phyloP scores from a whole-genome alignment of 2,888 invertebrate genomes.

The Ariolimax columbianus region DNA sequence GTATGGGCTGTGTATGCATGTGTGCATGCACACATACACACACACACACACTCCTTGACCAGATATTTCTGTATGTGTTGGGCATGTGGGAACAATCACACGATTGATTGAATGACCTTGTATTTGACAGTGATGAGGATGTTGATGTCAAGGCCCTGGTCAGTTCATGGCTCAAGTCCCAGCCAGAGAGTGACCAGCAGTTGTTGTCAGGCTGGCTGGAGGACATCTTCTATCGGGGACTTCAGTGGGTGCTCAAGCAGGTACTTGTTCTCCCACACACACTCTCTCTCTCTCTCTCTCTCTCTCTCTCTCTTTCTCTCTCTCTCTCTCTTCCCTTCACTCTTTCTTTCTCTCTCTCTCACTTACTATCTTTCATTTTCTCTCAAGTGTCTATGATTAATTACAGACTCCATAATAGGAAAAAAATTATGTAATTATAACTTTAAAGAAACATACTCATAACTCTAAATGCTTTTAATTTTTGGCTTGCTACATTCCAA shows the following conservation, averaged over 20 bases:
- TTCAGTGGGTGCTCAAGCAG: slow-evolving; percentile 83
- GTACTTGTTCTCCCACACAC: slow-evolving; percentile 70
- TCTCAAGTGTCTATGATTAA: too few relatives aligned
- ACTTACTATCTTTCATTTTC: too few relatives aligned
- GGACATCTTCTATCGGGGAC: slow-evolving; percentile 83
- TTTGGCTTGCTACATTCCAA: too few relatives aligned
- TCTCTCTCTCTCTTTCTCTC: background rate
- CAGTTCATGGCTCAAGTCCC: slow-evolving; percentile 82
- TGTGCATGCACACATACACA: too few relatives aligned
- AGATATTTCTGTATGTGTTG: background rate
- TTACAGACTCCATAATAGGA: too few relatives aligned
- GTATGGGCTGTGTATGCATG: too few relatives aligned
- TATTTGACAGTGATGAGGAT: slow-evolving; percentile 84
- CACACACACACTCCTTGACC: too few relatives aligned
- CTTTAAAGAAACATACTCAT: too few relatives aligned
- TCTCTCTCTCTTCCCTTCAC: background rate
- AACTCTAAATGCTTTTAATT: too few relatives aligned
- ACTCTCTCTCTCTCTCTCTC: background rate
- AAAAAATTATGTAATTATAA: too few relatives aligned
- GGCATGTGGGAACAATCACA: background rate
- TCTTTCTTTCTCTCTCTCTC: background rate
- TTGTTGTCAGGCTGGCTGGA: slow-evolving; percentile 83
- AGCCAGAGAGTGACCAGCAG: slow-evolving; percentile 80
- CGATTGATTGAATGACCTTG: background rate
- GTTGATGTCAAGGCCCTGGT: slow-evolving; percentile 83